phyloP scores from a whole-genome alignment of 2,888 invertebrate genomes.

The Aethes cnicana region DNA sequence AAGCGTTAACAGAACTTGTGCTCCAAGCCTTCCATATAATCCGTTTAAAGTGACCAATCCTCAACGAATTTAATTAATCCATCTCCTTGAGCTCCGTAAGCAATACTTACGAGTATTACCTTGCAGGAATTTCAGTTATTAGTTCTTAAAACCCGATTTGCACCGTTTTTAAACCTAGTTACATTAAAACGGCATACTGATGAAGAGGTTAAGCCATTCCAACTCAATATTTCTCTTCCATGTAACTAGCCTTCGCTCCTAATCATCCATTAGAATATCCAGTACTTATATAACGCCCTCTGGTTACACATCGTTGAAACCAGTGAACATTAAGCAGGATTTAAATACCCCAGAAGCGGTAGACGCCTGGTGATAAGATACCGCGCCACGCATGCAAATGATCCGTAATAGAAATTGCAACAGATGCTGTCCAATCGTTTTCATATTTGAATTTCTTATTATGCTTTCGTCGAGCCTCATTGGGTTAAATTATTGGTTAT shows the following conservation, averaged over 20 bases:
- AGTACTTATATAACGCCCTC: slow-evolving; percentile 26
- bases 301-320: slow-evolving; percentile 6
- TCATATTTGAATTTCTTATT: slow-evolving; percentile 19
- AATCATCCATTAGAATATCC: slow-evolving; percentile 19
- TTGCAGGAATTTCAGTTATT: no score
- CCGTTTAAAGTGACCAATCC: no score
- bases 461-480: slow-evolving; percentile 11
- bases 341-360: slow-evolving; percentile 6
- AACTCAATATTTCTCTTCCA: slow-evolving; percentile 7
- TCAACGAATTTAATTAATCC: no score
- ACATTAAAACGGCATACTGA: slow-evolving; percentile 7
- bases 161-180: no score
- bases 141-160: no score
- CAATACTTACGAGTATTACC: no score
- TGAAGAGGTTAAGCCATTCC: slow-evolving; percentile 8
- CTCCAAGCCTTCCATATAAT: not conserved
- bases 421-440: slow-evolving; percentile 25
- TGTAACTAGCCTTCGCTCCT: slow-evolving; percentile 2
- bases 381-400: slow-evolving; percentile 33
- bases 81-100: no score
- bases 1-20: slow-evolving; percentile 3
- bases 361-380: slow-evolving; percentile 9
- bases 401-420: slow-evolving; percentile 32
- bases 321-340: slow-evolving; percentile 13
- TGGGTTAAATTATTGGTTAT: slow-evolving; percentile 10